These are phyloP conservation scores for Eucera pruinosa DNA, from an alignment of 2,888 invertebrate genomes.

Conservation along the genomic window DNA sequence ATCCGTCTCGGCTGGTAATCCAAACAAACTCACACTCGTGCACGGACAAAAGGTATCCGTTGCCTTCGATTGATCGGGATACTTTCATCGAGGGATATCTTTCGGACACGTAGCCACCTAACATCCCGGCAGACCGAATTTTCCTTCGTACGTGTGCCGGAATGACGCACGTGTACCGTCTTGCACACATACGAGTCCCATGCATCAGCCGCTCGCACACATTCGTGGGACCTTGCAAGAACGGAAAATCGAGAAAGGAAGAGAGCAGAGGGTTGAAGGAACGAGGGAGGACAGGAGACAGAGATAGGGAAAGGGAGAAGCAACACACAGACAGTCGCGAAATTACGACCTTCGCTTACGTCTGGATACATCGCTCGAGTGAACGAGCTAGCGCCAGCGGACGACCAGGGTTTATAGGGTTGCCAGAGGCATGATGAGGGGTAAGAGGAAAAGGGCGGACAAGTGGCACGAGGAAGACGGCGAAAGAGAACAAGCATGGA, in stretches of 20 bases:
- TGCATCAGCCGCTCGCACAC: slow-evolving; percentile 36
- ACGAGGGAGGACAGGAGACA: slow-evolving; percentile 6
- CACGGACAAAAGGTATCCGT: slow-evolving; percentile 57
- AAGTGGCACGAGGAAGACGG: slow-evolving; percentile 53
- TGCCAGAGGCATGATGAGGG: slow-evolving; percentile 69
- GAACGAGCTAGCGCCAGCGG: slow-evolving; percentile 74
- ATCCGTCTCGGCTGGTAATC: slow-evolving; percentile 56
- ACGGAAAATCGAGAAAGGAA: slow-evolving; percentile 57
- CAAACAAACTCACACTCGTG: slow-evolving; percentile 50
- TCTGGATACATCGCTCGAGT: slow-evolving; percentile 78
- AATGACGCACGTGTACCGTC: slow-evolving; percentile 42
- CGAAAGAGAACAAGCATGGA: slow-evolving; percentile 39
- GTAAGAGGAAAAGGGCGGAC: slow-evolving; percentile 43
- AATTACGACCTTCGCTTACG: slow-evolving; percentile 80
- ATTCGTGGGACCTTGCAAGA: slow-evolving; percentile 62
- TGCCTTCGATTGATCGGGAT: slow-evolving; percentile 69
- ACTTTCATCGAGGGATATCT: slow-evolving; percentile 72
- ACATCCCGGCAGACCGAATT: slow-evolving; percentile 71
- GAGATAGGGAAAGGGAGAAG: slow-evolving; percentile 45
- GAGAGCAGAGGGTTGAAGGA: slow-evolving; percentile 45
- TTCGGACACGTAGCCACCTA: slow-evolving; percentile 70
- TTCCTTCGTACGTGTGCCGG: slow-evolving; percentile 54
- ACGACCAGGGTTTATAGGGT: slow-evolving; percentile 78
- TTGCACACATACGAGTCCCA: slow-evolving; percentile 27
- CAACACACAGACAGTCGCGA: slow-evolving; percentile 78